A percentile compares a stretch with the other conserved stretches of the same genome.
Conservation (phyloP, 2,888 invertebrate genomes). For the Parnassius apollo region DNA sequence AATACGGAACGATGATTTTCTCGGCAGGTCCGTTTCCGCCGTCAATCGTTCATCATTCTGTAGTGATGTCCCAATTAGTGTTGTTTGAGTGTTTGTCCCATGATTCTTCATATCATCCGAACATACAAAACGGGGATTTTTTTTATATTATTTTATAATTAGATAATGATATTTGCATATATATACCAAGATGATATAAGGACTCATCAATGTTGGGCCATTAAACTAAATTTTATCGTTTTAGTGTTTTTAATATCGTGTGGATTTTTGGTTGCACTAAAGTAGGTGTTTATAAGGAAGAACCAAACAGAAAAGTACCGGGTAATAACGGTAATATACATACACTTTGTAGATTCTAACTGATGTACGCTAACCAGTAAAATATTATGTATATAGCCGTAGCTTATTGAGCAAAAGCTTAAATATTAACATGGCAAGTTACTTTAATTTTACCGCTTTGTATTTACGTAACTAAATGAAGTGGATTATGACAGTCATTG, state of each 20-base stretch:
- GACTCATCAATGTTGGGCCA: slow-evolving; percentile 39
- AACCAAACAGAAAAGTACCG: neutral
- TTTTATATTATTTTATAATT: neutral
- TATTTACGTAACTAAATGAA: slow-evolving; percentile 34
- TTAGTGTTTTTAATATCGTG: slow-evolving; percentile 45
- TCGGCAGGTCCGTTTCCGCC: slow-evolving; percentile 87
- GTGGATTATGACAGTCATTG: slow-evolving; percentile 74
- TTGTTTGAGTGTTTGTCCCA: slow-evolving; percentile 37
- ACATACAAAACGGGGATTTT: neutral
- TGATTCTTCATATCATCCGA: slow-evolving; percentile 30
- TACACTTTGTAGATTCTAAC: slow-evolving; percentile 1
- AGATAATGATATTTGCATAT: neutral
- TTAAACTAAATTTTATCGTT: slow-evolving; percentile 38
- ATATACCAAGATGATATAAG: slow-evolving; percentile 43
- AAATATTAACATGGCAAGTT: slow-evolving; percentile 18
- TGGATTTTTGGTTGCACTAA: slow-evolving; percentile 31
- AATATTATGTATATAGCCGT: neutral
- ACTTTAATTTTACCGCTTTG: slow-evolving; percentile 3
- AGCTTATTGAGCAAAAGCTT: slow-evolving; percentile 1
- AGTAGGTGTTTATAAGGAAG: slow-evolving; percentile 18
- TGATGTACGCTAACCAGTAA: slow-evolving; percentile 9
- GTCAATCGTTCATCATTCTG: slow-evolving; percentile 38
- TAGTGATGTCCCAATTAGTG: slow-evolving; percentile 46
- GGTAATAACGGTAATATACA: slow-evolving; percentile 1
- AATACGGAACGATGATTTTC: slow-evolving; percentile 89